Base-by-base conservation (phyloP, 1,140 invertebrate genomes). In the Samia ricini region DNA sequence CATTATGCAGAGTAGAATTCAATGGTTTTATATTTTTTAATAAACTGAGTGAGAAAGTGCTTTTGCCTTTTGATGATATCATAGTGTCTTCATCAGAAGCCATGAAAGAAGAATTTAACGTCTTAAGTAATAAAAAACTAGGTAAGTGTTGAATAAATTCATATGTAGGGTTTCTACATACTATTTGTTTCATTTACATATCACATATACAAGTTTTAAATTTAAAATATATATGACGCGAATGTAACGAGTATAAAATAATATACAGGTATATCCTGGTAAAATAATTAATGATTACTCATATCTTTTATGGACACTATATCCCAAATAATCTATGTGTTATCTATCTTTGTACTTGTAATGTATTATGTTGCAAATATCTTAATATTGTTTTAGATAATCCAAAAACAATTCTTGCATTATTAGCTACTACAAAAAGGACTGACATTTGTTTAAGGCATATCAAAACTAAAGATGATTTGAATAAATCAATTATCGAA, bases 71-170 rank as follows among this genome's bases (percentile, higher is more conserved):
- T 60, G 70, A 81, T 29, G 61, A 69, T 74, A 64, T 87, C 21
- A 26, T 22, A 4, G 60, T 86, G 56, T 78, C 79, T 21, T 64
- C 72, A 33, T 50, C 48, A 23, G 78, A 86, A 20, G 57, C 69
- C 21, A 74, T 81, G 71, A 74, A 68, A 21, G 61, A 75, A 22
- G 33, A 74, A 52, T 83, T 77, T 78, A 82, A 89, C 78, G 68
- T 79, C 19, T 82, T 55, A 36, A 55, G 54, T 63, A 12, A 69
- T 15, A 42, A 42, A 15, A 42, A 42, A 42, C 33, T 42, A 42
- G 15, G 33, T 42, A 15, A 42, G 33, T n/a, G 42, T 72, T 12
- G 8, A 22, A 8, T 21, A 52, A n/a, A 52, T 10, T 10, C 0
- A n/a, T 52, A 76, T 61, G 22, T 49, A n/a, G 23, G 60, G 15